Conservation (phyloP, 1,140 invertebrate species). For the Aricia agestis region DNA sequence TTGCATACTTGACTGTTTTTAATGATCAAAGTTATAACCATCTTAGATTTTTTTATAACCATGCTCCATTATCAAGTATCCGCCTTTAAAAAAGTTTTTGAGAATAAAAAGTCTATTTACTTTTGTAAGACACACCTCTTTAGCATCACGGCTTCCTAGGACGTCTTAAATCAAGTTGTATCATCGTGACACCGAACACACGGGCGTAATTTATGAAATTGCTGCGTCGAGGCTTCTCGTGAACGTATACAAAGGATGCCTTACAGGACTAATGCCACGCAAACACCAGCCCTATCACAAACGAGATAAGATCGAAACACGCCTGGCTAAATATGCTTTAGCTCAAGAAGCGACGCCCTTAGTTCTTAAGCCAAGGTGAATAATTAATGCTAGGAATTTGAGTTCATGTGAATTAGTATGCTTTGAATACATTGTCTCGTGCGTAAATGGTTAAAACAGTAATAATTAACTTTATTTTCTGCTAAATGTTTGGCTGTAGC, state of each 20-base stretch:
- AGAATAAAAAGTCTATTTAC: not conserved
- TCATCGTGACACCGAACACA: too few relatives aligned
- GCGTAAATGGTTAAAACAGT: too few relatives aligned
- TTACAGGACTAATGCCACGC: constrained; percentile 7
- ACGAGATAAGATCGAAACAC: not conserved
- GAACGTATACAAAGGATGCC: constrained; percentile 32
- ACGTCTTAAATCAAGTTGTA: too few relatives aligned
- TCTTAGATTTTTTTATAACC: too few relatives aligned
- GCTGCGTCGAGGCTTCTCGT: constrained; percentile 30
- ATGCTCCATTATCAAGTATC: too few relatives aligned
- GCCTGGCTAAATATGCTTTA: not conserved
- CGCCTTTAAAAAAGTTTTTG: too few relatives aligned
- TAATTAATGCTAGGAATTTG: not conserved
- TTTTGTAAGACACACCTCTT: not conserved
- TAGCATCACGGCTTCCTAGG: not conserved
- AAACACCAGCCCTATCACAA: not conserved
- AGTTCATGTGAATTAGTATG: constrained; percentile 1
- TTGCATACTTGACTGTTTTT: not conserved
- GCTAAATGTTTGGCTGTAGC: too few relatives aligned
- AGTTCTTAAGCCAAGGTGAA: constrained; percentile 5
- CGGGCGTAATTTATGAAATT: constrained; percentile 54
- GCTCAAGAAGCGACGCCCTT: not conserved
- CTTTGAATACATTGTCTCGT: not conserved
- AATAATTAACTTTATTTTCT: too few relatives aligned
- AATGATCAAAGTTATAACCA: too few relatives aligned